Base-by-base conservation (phyloP, 2,888 invertebrate species). In the Thymelicus acteon region DNA sequence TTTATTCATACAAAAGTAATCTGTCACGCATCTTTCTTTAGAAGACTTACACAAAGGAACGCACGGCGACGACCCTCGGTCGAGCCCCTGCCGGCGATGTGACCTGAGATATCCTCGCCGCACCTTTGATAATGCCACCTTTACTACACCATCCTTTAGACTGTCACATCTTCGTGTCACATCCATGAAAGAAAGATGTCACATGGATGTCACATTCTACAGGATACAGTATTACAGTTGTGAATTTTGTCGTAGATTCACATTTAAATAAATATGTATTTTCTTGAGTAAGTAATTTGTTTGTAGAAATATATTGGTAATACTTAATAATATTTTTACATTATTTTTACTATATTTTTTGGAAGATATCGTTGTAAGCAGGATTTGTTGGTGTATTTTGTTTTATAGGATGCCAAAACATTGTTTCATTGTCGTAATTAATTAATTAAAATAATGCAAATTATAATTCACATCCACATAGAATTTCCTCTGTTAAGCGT, bases 1-100 rank as follows among this genome's bases (percentile, higher is more conserved):
- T 44, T 40, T 44, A 44, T 65, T 44, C 19, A 47, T 37, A 47
- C 58, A 47, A 66, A 37, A 63, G 44, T 63, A 63, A 63, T 58
- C 63, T 31, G 61, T 69, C 62, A 69, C 68, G 37, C 48, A 69
- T 69, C 69, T 69, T 62, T 57, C 54, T 63, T 69, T 57, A 63
- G 6, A 68, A 15, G 12, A 19, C 7, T 19, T 19, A 47, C 62
- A 47, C 62, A 62, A 64, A 60, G 40, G 52, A 52, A 64, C 39
- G 52, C 52, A 37, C 54, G 19, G 57, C 37, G 40, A 15, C 15
- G 40, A 40, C 60, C 39, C 60, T 60, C 15, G 37, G 6, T 12
- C 24, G 24, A 54, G 57, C 57, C 61, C 31, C 5, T 39, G 10
- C 37, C 24, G 44, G 24, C 58, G 66, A 66, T 66, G 48, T 48